Evolutionary conservation across 2,888 invertebrate species (phyloP), one percentile per base, ranked within the genome.

Genomic region (Neoitamus cyanurus): DNA sequence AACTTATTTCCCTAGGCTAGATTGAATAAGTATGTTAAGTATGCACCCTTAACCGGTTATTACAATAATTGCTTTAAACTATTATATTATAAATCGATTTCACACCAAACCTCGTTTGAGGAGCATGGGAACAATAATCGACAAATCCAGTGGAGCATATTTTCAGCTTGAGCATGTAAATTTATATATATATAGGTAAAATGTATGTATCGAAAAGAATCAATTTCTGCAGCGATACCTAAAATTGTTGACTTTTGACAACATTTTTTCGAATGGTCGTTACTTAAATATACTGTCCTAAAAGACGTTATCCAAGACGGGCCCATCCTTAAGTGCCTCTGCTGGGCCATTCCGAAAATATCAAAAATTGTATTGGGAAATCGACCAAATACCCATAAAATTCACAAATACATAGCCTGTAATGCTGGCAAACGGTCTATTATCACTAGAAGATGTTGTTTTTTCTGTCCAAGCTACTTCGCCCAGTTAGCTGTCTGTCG

Each of bases 301-400:
- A 58, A 58, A 20, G 58, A 9, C 20, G 9, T 25, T n/a, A 58
- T 20, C 25, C 20, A 20, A 5, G 37, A 37, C 7, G 37, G 37
- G n/a, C 34, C 34, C 7, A 34, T 34, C 7, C 37, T 11, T 11
- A 11, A 6, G 20, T 15, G n/a, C 58, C 11, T 58, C 15, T 58
- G 7, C 58, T 20, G 20, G 58, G 9, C 20, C 20, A 58, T 58
- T 25, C 20, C 20, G 6, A 25, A 58, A 58, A 58, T 58, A 58
- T 58, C 20, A 58, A 58, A 58, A 58, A 58, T 58, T 20, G 15
- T 58, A 58, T 58, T 15, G 58, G 42, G 11, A 77, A 77, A 77
- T 77, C 42, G 25, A 9, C 30, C 42, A 77, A 77, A 77, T 77
- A 77, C 5, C 77, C 77, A 77, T 37, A 77, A 77, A 77, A 77